Percentiles rank a stretch among this genome's conserved stretches.
phyloP scores from a whole-genome alignment of 1,140 invertebrate species.

The Polypedilum pembai region DNA sequence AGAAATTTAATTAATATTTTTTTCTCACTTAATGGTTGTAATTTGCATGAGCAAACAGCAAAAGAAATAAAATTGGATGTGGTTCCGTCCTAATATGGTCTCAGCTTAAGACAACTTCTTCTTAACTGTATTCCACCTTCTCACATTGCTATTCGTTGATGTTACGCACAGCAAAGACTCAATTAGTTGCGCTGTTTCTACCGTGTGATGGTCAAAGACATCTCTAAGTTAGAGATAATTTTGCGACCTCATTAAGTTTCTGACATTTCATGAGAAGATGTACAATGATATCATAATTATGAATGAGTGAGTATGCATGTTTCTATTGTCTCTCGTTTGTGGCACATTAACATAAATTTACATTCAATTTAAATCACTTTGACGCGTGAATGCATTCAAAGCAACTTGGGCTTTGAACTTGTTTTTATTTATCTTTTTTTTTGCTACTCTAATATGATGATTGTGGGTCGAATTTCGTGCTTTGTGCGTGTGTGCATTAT shows the following conservation, averaged over 20 bases:
- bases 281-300: slow-evolving; percentile 1
- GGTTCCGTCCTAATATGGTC: slow-evolving; percentile 9
- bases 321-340: background rate
- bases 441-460: background rate
- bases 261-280: slow-evolving; percentile 2
- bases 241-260: slow-evolving; percentile 1
- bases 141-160: background rate
- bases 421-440: background rate
- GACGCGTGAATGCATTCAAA: slow-evolving; percentile 16
- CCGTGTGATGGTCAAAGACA: background rate
- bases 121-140: slow-evolving; percentile 11
- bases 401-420: background rate
- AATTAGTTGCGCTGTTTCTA: background rate
- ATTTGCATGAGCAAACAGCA: slow-evolving; percentile 5
- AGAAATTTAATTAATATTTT: background rate
- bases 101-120: background rate
- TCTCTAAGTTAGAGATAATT: background rate
- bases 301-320: background rate
- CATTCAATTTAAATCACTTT: slow-evolving; percentile 26
- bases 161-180: background rate
- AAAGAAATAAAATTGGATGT: slow-evolving; percentile 4
- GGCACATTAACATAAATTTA: slow-evolving; percentile 23
- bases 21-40: background rate
- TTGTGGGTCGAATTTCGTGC: background rate
- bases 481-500: background rate